phyloP scores from a whole-genome alignment of 1,140 invertebrate genomes.

The Cepaea nemoralis region DNA sequence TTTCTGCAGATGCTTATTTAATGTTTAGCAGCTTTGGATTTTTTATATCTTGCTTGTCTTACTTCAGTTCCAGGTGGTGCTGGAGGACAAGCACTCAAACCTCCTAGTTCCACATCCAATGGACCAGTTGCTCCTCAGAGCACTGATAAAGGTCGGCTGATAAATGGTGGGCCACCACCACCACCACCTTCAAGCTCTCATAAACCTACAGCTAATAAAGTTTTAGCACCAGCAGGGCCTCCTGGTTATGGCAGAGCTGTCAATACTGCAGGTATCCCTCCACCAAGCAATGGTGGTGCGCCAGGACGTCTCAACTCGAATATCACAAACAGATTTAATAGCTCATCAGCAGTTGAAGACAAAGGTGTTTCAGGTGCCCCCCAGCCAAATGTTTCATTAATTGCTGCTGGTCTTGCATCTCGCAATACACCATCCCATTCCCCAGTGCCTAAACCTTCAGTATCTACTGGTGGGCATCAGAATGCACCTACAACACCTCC shows the following conservation, averaged over 20 bases:
- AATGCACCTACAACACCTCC: background rate
- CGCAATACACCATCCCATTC: background rate
- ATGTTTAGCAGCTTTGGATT: too few species aligned
- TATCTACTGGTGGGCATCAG: background rate
- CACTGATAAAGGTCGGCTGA: too few species aligned
- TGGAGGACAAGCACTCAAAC: slow-evolving; percentile 32
- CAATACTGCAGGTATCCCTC: background rate
- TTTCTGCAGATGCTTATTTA: too few species aligned
- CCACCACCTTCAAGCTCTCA: slow-evolving; percentile 9
- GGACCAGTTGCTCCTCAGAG: too few species aligned
- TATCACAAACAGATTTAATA: background rate
- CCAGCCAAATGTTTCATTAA: background rate
- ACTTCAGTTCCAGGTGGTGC: slow-evolving; percentile 12
- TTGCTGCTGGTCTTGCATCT: slow-evolving; percentile 1
- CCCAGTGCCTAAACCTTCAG: background rate
- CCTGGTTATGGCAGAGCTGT: background rate
- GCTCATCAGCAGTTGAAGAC: background rate
- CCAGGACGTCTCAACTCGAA: too few species aligned
- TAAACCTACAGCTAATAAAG: slow-evolving; percentile 21
- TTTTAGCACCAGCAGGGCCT: background rate
- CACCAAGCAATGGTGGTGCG: too few species aligned
- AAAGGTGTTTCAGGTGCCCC: background rate
- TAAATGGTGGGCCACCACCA: too few species aligned
- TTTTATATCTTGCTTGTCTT: too few species aligned
- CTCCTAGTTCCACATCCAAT: slow-evolving; percentile 24